Evolutionary conservation across 2,113 vertebrate species (phyloP).

Genomic region (Holacanthus passer): DNA sequence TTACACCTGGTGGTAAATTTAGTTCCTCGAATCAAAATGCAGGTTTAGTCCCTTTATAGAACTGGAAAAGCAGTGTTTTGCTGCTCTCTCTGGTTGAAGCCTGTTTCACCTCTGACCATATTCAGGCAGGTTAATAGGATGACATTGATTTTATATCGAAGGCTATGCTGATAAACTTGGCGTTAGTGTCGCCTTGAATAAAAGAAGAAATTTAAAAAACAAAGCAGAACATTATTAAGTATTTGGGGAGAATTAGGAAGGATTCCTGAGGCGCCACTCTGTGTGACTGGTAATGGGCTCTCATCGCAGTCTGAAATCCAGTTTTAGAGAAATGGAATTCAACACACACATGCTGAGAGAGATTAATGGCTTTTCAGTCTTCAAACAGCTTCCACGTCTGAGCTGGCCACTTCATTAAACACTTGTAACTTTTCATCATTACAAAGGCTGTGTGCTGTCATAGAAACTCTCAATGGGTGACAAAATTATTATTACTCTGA

Average conservation of each 20-base stretch:
- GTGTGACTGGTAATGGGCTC: not conserved
- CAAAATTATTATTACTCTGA: not conserved
- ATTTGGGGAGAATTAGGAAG: not conserved
- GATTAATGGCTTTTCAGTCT: not conserved
- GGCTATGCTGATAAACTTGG: too few species aligned
- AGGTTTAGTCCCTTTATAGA: not conserved
- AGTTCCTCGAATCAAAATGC: not conserved
- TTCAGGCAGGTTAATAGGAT: too few species aligned
- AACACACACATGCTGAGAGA: constrained; percentile 4
- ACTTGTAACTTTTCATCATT: not conserved
- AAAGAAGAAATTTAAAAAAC: not conserved
- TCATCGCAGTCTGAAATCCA: not conserved
- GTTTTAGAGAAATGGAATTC: not conserved
- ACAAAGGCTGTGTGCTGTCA: constrained; percentile 34
- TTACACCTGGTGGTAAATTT: not conserved
- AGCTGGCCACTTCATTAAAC: constrained; percentile 1
- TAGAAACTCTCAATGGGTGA: constrained; percentile 36
- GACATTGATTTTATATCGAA: too few species aligned
- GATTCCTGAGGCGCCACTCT: not conserved
- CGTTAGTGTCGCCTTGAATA: too few species aligned
- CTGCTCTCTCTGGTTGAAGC: too few species aligned
- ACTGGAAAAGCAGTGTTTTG: not conserved
- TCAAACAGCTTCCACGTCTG: not conserved
- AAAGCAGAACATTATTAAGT: not conserved
- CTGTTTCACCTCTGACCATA: too few species aligned